Percentiles rank a stretch among this genome's conserved stretches.
Evolutionary conservation across 2,888 invertebrate species (phyloP).

Genomic region (Monopis laevigella): DNA sequence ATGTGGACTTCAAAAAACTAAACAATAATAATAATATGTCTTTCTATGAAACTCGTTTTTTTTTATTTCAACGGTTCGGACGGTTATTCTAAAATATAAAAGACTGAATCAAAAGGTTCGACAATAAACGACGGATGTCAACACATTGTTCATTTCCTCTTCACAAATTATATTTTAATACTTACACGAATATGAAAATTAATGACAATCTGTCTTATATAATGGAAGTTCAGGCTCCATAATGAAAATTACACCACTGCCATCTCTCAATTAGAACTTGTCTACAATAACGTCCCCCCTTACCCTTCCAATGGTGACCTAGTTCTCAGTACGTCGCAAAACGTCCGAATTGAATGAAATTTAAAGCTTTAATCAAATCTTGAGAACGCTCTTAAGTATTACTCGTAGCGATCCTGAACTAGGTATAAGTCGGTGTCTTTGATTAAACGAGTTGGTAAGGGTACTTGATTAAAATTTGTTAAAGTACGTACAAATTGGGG

Average conservation of each 20-base stretch:
- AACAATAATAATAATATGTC: no score
- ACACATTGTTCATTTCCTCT: no score
- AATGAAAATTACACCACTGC: constrained; percentile 5
- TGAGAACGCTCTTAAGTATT: constrained; percentile 22
- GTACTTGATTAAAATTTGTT: constrained; percentile 48
- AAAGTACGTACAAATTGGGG: constrained; percentile 13
- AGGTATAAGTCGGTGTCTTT: constrained; percentile 26
- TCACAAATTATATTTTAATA: no score
- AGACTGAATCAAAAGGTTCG: no score
- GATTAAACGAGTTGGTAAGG: constrained; percentile 40
- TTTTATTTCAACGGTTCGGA: no score
- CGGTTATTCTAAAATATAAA: no score
- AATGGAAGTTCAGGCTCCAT: background rate
- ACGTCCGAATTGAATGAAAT: constrained; percentile 24
- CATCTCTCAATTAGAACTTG: constrained; percentile 1
- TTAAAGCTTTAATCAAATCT: constrained; percentile 31
- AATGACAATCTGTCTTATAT: no score
- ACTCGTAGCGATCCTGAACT: constrained; percentile 18
- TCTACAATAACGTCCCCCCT: constrained; percentile 5
- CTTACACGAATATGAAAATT: no score
- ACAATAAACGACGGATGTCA: no score
- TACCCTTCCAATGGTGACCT: constrained; percentile 8
- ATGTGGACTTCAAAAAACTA: no score
- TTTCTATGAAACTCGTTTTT: no score
- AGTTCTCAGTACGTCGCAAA: constrained; percentile 11